These are phyloP conservation scores for Choloepus hoffmanni DNA, from an alignment of 2,113 vertebrate genomes.

Conservation along the genomic window DNA sequence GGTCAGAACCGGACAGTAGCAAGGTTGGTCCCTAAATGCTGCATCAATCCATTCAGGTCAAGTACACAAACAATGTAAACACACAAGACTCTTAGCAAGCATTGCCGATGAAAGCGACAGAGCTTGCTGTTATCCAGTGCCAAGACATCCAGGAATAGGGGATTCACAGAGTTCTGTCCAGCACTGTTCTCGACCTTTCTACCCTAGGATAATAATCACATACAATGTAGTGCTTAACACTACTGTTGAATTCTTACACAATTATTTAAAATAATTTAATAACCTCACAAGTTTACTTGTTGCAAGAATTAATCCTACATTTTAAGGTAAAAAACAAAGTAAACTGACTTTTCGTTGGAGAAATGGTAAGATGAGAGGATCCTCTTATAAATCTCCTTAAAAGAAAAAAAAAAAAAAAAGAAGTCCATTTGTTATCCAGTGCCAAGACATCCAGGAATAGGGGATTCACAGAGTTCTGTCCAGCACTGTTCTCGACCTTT, in stretches of 20 bases:
- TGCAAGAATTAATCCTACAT: neutral
- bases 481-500: neutral
- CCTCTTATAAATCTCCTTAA: slow-evolving; percentile 13
- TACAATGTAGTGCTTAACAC: neutral
- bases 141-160: neutral
- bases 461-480: neutral
- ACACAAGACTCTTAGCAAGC: neutral
- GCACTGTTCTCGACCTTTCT: neutral
- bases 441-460: neutral
- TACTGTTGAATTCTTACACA: slow-evolving; percentile 10
- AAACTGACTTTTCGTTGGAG: neutral
- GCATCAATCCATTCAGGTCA: neutral
- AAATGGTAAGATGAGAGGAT: neutral
- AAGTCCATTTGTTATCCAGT: too few species aligned
- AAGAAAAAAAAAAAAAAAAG: neutral
- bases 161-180: neutral
- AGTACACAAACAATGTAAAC: neutral
- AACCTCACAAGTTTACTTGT: neutral
- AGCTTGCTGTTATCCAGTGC: neutral
- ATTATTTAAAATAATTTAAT: slow-evolving; percentile 43
- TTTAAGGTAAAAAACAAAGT: slow-evolving; percentile 24
- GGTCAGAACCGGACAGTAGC: neutral
- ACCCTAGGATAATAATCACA: neutral
- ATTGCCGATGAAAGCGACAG: neutral
- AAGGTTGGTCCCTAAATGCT: neutral